These are phyloP conservation scores for Agrypnia vestita DNA, from an alignment of 1,140 invertebrate genomes.

Conservation along the genomic window DNA sequence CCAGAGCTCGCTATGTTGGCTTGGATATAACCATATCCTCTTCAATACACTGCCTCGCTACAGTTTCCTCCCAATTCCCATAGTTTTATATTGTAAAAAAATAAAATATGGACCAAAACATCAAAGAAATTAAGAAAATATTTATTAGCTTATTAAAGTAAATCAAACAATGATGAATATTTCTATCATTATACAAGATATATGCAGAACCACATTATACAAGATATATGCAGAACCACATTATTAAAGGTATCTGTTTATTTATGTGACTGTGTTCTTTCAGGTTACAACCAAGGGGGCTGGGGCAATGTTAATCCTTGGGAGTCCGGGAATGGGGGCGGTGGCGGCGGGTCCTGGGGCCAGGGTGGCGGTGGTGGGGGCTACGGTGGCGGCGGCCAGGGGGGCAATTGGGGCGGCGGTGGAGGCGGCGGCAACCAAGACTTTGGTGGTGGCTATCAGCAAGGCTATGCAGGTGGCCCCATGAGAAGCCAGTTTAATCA, in stretches of 20 bases:
- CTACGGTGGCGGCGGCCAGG: slow-evolving; percentile 71
- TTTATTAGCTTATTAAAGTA: no score
- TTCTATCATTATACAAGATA: no score
- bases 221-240: no score
- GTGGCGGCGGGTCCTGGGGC: slow-evolving; percentile 72
- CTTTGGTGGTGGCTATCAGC: slow-evolving; percentile 84
- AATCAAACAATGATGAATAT: no score
- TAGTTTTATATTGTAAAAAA: no score
- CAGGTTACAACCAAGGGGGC: slow-evolving; percentile 65
- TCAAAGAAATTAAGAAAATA: no score
- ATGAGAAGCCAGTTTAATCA: slow-evolving; percentile 80
- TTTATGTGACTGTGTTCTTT: slow-evolving; percentile 10
- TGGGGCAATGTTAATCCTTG: slow-evolving; percentile 70
- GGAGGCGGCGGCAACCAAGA: slow-evolving; percentile 75
- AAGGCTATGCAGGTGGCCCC: slow-evolving; percentile 81
- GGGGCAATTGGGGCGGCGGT: slow-evolving; percentile 74
- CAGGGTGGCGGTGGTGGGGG: slow-evolving; percentile 75
- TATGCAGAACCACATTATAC: no score
- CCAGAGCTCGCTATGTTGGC: slow-evolving; percentile 58
- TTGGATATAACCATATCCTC: slow-evolving; percentile 47
- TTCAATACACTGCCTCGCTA: slow-evolving; percentile 56
- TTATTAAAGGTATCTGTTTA: no score
- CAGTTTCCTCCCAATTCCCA: slow-evolving; percentile 17
- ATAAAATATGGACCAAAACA: no score
- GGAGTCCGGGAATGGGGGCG: slow-evolving; percentile 70